Evolutionary conservation across 2,888 invertebrate genomes (phyloP).

Genomic region (Unio pictorum): DNA sequence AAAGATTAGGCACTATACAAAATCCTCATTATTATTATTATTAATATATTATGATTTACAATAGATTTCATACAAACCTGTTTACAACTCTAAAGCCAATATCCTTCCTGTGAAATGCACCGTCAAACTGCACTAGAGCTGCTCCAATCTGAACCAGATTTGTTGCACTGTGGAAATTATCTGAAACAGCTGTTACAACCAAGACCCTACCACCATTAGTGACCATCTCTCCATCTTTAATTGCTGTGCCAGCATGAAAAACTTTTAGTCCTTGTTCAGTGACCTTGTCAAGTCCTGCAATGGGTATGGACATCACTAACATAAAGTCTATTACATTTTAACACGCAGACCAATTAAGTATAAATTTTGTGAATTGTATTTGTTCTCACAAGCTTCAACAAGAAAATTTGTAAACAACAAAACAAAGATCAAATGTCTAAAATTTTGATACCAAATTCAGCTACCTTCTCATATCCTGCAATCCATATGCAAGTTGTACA

Average conservation of each 20-base stretch:
- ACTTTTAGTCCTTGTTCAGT: constrained; percentile 71
- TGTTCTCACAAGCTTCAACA: too few species aligned
- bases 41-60: too few species aligned
- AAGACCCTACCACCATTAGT: constrained; percentile 94
- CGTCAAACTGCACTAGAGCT: constrained; percentile 85
- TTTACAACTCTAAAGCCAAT: constrained; percentile 91
- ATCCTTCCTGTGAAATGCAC: constrained; percentile 88
- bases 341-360: not conserved
- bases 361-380: too few species aligned
- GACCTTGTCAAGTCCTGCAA: constrained; percentile 54
- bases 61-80: constrained; percentile 75
- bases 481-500: too few species aligned
- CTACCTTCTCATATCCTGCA: too few species aligned
- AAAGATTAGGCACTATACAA: too few species aligned
- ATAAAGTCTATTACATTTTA: not conserved
- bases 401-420: too few species aligned
- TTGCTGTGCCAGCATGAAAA: constrained; percentile 89
- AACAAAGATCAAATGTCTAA: too few species aligned
- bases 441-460: too few species aligned
- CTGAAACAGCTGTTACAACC: constrained; percentile 80
- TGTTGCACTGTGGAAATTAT: constrained; percentile 81
- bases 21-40: too few species aligned
- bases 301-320: not conserved
- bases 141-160: constrained; percentile 82
- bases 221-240: constrained; percentile 76